These are phyloP conservation scores for Girardinichthys multiradiatus DNA, from an alignment of 2,113 vertebrate genomes.

Conservation along the genomic window DNA sequence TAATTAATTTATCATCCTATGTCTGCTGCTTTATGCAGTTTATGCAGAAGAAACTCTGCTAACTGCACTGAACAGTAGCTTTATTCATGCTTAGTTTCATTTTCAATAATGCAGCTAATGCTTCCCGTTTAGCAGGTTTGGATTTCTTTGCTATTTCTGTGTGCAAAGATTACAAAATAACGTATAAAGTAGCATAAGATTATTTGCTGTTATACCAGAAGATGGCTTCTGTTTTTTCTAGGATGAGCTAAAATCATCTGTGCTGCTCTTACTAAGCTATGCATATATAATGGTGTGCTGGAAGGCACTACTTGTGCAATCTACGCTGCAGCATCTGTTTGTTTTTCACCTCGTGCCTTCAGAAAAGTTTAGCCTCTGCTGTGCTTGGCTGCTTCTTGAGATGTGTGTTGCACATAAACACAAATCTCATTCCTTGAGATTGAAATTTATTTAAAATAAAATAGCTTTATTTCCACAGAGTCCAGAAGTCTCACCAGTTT, in stretches of 20 bases:
- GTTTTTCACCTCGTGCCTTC: slow-evolving; percentile 11
- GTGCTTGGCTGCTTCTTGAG: no score
- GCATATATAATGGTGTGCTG: slow-evolving; percentile 64
- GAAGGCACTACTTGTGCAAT: slow-evolving; percentile 49
- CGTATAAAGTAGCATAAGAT: slow-evolving; percentile 57
- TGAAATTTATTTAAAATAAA: no score
- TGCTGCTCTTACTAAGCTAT: slow-evolving; percentile 47
- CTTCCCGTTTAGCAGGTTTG: background rate
- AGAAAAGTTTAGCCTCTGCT: slow-evolving; percentile 2
- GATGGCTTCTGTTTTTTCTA: slow-evolving; percentile 59
- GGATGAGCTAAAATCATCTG: slow-evolving; percentile 54
- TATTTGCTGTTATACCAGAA: slow-evolving; percentile 59
- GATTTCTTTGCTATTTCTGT: slow-evolving; percentile 20
- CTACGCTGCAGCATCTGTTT: slow-evolving; percentile 28
- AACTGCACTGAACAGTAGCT: background rate
- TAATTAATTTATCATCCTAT: background rate
- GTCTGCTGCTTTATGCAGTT: background rate
- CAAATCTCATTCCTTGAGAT: no score
- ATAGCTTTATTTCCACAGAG: no score
- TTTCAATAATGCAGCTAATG: slow-evolving; percentile 6
- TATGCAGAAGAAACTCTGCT: background rate
- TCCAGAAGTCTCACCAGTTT: no score
- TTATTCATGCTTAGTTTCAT: slow-evolving; percentile 34
- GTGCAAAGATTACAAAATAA: slow-evolving; percentile 24
- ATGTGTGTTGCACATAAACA: no score